Base-by-base conservation (phyloP, 2,888 invertebrate species). In the Hyles lineata region DNA sequence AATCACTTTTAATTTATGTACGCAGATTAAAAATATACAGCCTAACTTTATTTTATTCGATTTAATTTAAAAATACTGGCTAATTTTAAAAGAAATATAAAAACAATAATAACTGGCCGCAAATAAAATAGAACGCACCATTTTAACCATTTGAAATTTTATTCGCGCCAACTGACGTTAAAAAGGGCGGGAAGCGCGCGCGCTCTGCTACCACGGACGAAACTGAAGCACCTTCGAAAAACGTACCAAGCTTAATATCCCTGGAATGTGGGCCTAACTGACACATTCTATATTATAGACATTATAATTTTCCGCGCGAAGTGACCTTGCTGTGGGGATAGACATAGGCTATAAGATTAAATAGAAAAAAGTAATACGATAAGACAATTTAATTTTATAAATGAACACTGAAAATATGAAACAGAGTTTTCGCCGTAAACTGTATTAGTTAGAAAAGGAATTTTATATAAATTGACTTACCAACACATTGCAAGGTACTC, bases 211-310 rank as follows among this genome's bases (percentile, higher is more conserved):
- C 78, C 83, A 80, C 79, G 74, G 75, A 80, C 77, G 80, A 88
- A 81, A 92, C 92, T 92, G 92, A 85, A 85, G 19, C 81, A 82
- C 80, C 80, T 82, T 78, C 35, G 78, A 77, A 78, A 77, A 79
- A 81, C 84, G 87, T 86, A 88, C 87, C 87, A 87, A 89, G 86
- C 89, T 89, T 86, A 87, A 90, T 89, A 85, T 75, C 77, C 74
- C 76, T 77, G 77, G 74, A 79, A 79, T 71, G 76, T 61, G 35
- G 77, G 76, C 76, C 74, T 79, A 75, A 74, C 67, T 74, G 69
- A 70, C 71, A 72, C n/a, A 74, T 61, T 50, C 52, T 23, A 70
- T 70, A 59, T 58, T 70, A 73, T 60, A 35, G 25, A 21, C 60
- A 61, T 61, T 61, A 60, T 52, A 61, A 21, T 8, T 55, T n/a